Evolutionary conservation across 2,797 vertebrate species (phyloP).

Genomic region (Antennarius maculatus): DNA sequence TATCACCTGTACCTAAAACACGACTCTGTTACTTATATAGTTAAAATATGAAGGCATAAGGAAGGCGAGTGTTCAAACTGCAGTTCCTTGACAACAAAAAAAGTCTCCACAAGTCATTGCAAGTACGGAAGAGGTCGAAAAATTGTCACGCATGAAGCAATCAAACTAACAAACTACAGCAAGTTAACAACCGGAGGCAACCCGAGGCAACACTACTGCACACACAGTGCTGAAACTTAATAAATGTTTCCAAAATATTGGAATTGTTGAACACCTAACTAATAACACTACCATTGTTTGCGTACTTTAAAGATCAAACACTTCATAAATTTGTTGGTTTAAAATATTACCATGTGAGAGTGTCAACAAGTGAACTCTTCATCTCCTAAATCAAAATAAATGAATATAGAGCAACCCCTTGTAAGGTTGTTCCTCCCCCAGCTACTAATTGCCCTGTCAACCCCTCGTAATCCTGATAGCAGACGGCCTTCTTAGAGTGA

Average conservation of each 20-base stretch:
- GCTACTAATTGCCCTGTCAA: conserved; percentile 76
- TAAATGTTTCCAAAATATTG: background rate
- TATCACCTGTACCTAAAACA: background rate
- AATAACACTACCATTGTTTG: conserved; percentile 7
- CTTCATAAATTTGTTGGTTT: conserved; percentile 12
- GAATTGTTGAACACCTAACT: background rate
- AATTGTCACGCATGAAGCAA: background rate
- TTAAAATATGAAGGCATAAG: background rate
- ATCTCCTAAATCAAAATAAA: conserved; percentile 29
- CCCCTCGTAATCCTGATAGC: conserved; percentile 82
- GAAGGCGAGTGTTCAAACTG: background rate
- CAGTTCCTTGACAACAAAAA: conserved; percentile 9
- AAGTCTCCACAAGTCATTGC: background rate
- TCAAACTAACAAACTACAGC: background rate
- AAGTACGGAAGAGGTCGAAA: background rate
- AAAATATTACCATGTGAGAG: conserved; percentile 19
- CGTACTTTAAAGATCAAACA: background rate
- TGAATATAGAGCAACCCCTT: conserved; percentile 46
- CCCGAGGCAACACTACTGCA: background rate
- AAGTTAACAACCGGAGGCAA: conserved; percentile 7
- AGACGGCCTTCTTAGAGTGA: conserved; percentile 88
- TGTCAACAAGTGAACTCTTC: conserved; percentile 17
- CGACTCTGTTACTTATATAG: background rate
- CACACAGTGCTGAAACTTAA: background rate
- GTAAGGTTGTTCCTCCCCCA: conserved; percentile 59